phyloP scores from a whole-genome alignment of 2,888 invertebrate species.

The Ceramica pisi region DNA sequence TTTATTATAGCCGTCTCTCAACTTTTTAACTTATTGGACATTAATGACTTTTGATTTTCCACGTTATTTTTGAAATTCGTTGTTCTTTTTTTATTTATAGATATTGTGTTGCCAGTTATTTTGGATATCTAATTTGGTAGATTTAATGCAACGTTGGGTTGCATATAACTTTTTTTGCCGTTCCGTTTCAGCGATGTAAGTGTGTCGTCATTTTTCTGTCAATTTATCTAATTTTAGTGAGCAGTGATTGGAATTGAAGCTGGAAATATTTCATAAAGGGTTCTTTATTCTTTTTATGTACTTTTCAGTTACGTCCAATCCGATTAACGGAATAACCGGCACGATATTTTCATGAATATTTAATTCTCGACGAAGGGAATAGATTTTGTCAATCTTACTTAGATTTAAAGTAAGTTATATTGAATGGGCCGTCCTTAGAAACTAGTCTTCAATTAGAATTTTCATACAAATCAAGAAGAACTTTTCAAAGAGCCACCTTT shows the following conservation, averaged over 20 bases:
- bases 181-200: constrained; percentile 27
- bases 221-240: constrained; percentile 54
- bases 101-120: constrained; percentile 73
- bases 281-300: constrained; percentile 23
- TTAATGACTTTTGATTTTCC: constrained; percentile 90
- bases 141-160: constrained; percentile 66
- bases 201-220: constrained; percentile 49
- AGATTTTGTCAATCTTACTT: constrained; percentile 41
- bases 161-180: constrained; percentile 66
- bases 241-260: constrained; percentile 21
- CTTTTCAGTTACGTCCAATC: constrained; percentile 21
- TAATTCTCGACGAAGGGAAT: constrained; percentile 34
- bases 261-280: constrained; percentile 13
- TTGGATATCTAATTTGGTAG: constrained; percentile 72
- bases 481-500: not conserved
- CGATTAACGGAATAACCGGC: constrained; percentile 14
- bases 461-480: too few relatives aligned
- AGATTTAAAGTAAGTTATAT: constrained; percentile 4
- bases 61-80: constrained; percentile 79
- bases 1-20: constrained; percentile 87
- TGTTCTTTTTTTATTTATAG: constrained; percentile 76
- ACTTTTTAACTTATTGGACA: constrained; percentile 90
- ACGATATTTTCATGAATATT: constrained; percentile 29
- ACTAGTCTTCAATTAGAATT: too few relatives aligned
- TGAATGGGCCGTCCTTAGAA: not conserved